Conservation (phyloP, 1,140 invertebrate genomes). For the Hypsibius dujardini region DNA sequence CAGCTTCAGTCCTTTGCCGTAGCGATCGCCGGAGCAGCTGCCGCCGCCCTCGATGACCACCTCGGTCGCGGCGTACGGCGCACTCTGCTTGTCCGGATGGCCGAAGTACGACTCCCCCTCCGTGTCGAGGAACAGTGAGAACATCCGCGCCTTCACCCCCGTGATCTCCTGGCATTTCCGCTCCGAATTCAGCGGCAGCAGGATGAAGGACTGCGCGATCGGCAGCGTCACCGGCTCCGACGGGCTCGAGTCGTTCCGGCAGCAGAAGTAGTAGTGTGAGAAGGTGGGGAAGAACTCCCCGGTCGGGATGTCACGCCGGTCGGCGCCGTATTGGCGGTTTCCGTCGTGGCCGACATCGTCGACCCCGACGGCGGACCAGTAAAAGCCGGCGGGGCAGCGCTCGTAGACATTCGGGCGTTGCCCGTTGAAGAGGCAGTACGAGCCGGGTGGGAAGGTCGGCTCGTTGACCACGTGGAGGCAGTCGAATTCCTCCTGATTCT, state of each 20-base stretch:
- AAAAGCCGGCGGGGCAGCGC: neutral
- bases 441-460: slow-evolving; percentile 9
- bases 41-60: slow-evolving; percentile 1
- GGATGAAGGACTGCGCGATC: neutral
- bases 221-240: neutral
- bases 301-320: neutral
- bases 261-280: slow-evolving; percentile 15
- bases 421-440: slow-evolving; percentile 9
- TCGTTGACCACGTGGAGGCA: neutral
- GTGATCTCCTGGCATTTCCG: neutral
- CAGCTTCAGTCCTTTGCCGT: neutral
- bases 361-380: slow-evolving; percentile 2
- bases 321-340: neutral
- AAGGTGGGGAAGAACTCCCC: neutral
- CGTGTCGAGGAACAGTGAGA: neutral
- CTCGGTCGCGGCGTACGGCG: neutral
- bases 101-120: neutral
- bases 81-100: neutral
- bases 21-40: neutral
- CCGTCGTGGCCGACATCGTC: neutral
- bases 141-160: neutral
- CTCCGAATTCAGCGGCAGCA: neutral
- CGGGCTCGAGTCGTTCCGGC: slow-evolving; percentile 5
- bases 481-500: neutral
- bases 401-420: neutral